Evolutionary conservation across 2,113 vertebrate species (phyloP), one percentile per base, ranked within the genome.

Genomic region (Sturnus vulgaris): DNA sequence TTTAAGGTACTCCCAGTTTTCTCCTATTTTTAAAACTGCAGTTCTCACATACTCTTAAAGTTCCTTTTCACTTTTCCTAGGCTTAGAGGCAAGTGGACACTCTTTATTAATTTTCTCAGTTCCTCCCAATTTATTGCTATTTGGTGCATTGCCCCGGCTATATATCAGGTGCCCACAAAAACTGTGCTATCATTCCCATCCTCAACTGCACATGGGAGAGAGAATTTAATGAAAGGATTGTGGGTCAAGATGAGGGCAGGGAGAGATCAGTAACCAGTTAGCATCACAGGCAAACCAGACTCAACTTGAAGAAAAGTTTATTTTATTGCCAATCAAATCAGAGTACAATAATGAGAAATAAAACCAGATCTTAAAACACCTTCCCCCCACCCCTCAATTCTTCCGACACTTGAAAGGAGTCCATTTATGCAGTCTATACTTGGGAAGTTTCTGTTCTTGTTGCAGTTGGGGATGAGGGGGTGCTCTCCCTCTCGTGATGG

Each of bases 221-320:
- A 39, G 30, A 52, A 46, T 53, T n/a, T n/a, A 46, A 25, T 37
- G 23, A 21, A n/a, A 31, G 11, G 46, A 33, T 39, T 42, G 17
- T 44, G 15, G 12, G 11, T 71, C 35, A 55, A 31, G 30, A n/a
- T 55, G 35, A 79, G n/a, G n/a, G 21, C 42, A 27, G 31, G 21
- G 42, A 35, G 24, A 49, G 35, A 49, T 80, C 35, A 56, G 35
- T 49, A 35, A 64, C 27, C 42, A 18, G 12, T 12, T 64, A 23
- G 11, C 1, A 1, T 71, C 25, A 35, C 0, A 0, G 40, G 25
- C 17, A 64, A 71, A 80, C 21, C 9, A 30, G 30, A 40, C 24
- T 52, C 0, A 0, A 23, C 37, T n/a, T 70, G 20, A 20, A 13
- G 9, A 56, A 71, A 27, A 49, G 35, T 5, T 56, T 18, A 18